A percentile compares a stretch with the other conserved stretches of the same genome.
Evolutionary conservation across 92 coral and sea anemone species (phyloP).

Genomic region (Zoanthus solanderi): DNA sequence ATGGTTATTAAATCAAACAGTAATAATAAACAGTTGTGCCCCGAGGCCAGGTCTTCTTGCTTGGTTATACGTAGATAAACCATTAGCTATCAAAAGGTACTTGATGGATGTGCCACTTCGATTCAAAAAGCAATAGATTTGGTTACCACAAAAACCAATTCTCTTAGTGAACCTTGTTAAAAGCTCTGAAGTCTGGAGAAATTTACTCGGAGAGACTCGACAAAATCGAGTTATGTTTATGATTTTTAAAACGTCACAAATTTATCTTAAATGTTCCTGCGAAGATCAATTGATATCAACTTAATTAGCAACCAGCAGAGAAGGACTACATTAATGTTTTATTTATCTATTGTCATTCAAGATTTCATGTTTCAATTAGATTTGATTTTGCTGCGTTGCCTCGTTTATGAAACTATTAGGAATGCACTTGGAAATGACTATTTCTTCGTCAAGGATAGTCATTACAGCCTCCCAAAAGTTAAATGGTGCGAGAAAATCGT

Average conservation of each 20-base stretch:
- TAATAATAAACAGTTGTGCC: background rate
- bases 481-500: background rate
- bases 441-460: background rate
- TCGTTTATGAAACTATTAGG: slow-evolving; percentile 28
- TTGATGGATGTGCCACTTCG: slow-evolving; percentile 41
- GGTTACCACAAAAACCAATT: slow-evolving; percentile 41
- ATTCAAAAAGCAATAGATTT: slow-evolving; percentile 22
- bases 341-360: slow-evolving; percentile 60
- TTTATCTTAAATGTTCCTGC: slow-evolving; percentile 5
- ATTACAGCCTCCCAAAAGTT: background rate
- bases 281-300: slow-evolving; percentile 31
- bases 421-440: slow-evolving; percentile 4
- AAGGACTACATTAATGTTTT: slow-evolving; percentile 43
- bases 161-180: background rate
- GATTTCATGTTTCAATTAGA: slow-evolving; percentile 46
- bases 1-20: background rate
- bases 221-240: background rate
- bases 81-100: slow-evolving; percentile 37
- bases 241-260: background rate
- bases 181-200: background rate
- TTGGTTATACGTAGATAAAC: slow-evolving; percentile 11
- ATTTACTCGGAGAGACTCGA: background rate
- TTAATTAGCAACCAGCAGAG: slow-evolving; percentile 42
- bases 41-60: slow-evolving; percentile 9
- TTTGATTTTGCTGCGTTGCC: slow-evolving; percentile 17